Conservation (phyloP, 2,113 vertebrate species). For the Tragelaphus strepsiceros region DNA sequence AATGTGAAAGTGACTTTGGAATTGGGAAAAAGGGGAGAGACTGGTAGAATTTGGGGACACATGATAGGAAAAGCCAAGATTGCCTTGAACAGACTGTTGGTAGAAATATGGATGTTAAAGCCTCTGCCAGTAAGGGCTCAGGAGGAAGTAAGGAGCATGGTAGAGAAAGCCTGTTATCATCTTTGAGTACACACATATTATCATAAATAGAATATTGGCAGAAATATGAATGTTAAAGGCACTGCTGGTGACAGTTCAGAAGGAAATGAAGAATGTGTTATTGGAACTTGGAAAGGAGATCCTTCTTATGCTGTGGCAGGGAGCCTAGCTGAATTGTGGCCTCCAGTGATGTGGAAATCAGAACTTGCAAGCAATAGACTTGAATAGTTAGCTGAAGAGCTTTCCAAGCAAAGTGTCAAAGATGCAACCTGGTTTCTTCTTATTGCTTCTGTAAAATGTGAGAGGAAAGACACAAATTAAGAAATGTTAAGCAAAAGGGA, state of each 20-base stretch:
- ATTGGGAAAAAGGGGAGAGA: background rate
- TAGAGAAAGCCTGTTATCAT: background rate
- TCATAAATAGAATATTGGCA: background rate
- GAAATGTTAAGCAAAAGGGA: background rate
- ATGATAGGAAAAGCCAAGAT: background rate
- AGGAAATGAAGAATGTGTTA: background rate
- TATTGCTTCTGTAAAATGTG: background rate
- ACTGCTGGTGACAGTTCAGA: background rate
- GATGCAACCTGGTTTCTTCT: background rate
- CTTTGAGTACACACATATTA: background rate
- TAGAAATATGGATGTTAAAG: background rate
- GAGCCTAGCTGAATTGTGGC: background rate
- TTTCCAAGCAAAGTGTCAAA: conserved; percentile 9
- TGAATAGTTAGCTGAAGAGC: conserved; percentile 1
- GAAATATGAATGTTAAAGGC: background rate
- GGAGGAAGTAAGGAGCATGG: background rate
- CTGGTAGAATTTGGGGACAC: background rate
- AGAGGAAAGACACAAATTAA: conserved; percentile 10
- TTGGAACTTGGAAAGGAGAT: background rate
- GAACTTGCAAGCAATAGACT: background rate
- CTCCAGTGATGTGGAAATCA: background rate
- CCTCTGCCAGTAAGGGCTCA: background rate
- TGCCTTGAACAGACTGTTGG: background rate
- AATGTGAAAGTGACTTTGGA: background rate
- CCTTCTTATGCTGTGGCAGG: background rate